Percentiles rank a stretch among this genome's conserved stretches.
Evolutionary conservation across 1,140 invertebrate species (phyloP).

Genomic region (Leptinotarsa texana): DNA sequence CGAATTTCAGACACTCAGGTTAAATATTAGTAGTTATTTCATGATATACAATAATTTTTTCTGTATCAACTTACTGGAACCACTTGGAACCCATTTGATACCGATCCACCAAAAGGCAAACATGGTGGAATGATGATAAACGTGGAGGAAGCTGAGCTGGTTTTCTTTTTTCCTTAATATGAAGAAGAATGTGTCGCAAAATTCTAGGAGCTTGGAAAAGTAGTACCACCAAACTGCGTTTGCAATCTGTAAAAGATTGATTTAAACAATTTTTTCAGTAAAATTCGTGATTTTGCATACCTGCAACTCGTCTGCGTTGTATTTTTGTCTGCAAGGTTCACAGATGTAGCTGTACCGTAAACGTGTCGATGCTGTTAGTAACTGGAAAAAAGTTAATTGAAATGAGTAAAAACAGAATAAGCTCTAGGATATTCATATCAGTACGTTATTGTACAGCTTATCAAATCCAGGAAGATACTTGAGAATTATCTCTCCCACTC

Average conservation of each 20-base stretch:
- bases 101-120: constrained; percentile 94
- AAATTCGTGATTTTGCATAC: constrained; percentile 55
- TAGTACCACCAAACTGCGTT: constrained; percentile 97
- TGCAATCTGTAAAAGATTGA: constrained; percentile 71
- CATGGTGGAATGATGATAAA: constrained; percentile 93
- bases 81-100: constrained; percentile 94
- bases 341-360: constrained; percentile 87
- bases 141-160: constrained; percentile 86
- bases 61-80: constrained; percentile 73
- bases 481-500: no score
- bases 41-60: no score
- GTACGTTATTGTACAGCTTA: no score
- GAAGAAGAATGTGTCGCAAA: constrained; percentile 91
- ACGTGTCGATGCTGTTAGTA: constrained; percentile 73
- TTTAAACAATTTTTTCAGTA: background rate
- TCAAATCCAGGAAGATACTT: no score
- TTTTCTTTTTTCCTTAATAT: constrained; percentile 86
- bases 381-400: constrained; percentile 58
- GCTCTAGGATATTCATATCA: no score
- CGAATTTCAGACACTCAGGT: no score
- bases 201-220: constrained; percentile 91
- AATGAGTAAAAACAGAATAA: no score
- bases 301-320: constrained; percentile 82
- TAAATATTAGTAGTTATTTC: no score
- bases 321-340: constrained; percentile 81